Evolutionary conservation across 92 coral and sea anemone species (phyloP), one percentile per base, ranked within the genome.

Genomic region (Isaurus tuberculatus): DNA sequence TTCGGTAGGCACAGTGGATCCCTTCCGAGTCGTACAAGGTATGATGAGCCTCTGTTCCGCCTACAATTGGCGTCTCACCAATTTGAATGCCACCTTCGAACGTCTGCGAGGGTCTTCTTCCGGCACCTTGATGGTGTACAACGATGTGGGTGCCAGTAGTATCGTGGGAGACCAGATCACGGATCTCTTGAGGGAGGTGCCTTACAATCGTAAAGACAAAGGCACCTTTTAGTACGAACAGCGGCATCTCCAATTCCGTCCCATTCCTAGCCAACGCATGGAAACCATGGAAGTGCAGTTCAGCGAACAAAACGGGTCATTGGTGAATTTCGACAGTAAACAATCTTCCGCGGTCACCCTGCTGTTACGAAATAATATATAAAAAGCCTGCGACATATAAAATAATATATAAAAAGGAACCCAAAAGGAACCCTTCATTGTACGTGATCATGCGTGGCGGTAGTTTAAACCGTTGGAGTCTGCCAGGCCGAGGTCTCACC

Each of bases 91-190:
- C 0, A 60, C 78, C 10, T 72, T 43, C 58, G 60, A 72, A 0
- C 4, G 1, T 0, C 2, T 44, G 23, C 34, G 78, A 26, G 61
- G 78, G 0, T 26, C 20, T 0, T 60, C 78, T 10, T 13, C 78
- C 0, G 34, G 78, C 0, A 72, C 78, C 2, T 6, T 72, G 78
- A 72, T 26, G 37, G 32, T 44, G 6, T 43, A 72, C 60, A 72
- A 60, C 37, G 78, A 72, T 3, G 37, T 13, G 0, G 36, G 36
- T 0, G 61, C 13, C 23, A 25, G 61, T 28, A 72, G 25, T 2
- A 72, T 72, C 11, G 78, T 72, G 58, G 78, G 78, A 26, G 78
- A 36, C 0, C 60, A 43, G 20, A 43, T 23, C 25, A 23, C 31
- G 36, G 78, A 72, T 23, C 23, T 72, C 60, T 72, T 72, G 57